Percentiles rank a stretch among this genome's conserved stretches.
These are phyloP conservation scores for Ophiodon elongatus DNA, from an alignment of 2,113 vertebrate genomes.

Conservation along the genomic window DNA sequence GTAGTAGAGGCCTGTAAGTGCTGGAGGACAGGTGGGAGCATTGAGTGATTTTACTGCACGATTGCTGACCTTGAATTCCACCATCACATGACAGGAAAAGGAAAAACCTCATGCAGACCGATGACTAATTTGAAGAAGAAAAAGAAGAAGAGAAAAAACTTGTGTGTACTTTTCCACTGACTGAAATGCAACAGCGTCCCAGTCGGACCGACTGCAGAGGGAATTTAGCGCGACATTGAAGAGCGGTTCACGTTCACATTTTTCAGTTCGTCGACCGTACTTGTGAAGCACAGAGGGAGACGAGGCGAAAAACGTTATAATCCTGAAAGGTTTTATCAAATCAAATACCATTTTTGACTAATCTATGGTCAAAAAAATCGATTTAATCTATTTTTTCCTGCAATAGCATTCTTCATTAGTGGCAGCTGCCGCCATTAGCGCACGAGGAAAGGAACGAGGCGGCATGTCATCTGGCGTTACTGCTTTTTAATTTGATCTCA, in stretches of 20 bases:
- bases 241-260: background rate
- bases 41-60: too few relatives aligned
- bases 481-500: background rate
- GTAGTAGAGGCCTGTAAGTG: background rate
- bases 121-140: slow-evolving; percentile 20
- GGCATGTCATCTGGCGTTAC: background rate
- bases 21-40: background rate
- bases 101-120: background rate
- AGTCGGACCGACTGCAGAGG: background rate
- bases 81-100: slow-evolving; percentile 2
- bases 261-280: background rate
- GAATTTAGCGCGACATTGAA: background rate
- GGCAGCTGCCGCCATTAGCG: background rate
- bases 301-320: too few relatives aligned
- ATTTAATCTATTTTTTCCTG: background rate
- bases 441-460: background rate
- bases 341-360: background rate
- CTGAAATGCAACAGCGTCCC: background rate
- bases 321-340: background rate
- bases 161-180: background rate
- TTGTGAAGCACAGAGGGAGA: background rate
- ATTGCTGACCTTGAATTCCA: slow-evolving; percentile 1
- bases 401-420: background rate
- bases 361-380: background rate
- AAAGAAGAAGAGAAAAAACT: too few relatives aligned